Conservation (phyloP, 2,888 invertebrate genomes). For the Carpatolechia fugitivella region DNA sequence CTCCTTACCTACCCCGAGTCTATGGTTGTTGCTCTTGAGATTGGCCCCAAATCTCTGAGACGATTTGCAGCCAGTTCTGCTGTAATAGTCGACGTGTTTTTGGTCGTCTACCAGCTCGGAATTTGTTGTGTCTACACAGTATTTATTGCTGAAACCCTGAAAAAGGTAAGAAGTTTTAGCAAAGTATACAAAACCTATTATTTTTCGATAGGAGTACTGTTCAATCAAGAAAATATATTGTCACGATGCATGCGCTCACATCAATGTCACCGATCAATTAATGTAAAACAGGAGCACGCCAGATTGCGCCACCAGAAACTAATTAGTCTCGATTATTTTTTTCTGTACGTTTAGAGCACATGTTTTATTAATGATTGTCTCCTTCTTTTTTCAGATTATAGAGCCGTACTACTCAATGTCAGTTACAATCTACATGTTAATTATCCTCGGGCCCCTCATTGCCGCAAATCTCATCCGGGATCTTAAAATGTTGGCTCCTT, state of each 20-base stretch:
- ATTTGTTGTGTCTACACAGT: slow-evolving; percentile 98
- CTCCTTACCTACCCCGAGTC: slow-evolving; percentile 91
- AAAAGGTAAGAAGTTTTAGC: slow-evolving; percentile 71
- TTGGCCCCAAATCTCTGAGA: slow-evolving; percentile 84
- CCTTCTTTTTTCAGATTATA: slow-evolving; percentile 58
- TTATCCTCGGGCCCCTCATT: slow-evolving; percentile 83
- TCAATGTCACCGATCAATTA: background rate
- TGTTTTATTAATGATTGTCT: too few relatives aligned
- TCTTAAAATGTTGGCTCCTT: slow-evolving; percentile 88
- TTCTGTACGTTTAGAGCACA: too few relatives aligned
- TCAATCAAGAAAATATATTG: too few relatives aligned
- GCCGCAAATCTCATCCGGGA: slow-evolving; percentile 86
- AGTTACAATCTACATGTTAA: slow-evolving; percentile 82
- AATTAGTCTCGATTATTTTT: background rate
- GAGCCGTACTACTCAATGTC: slow-evolving; percentile 57
- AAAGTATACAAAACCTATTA: too few relatives aligned
- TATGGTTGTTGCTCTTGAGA: slow-evolving; percentile 86
- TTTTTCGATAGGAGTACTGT: too few relatives aligned
- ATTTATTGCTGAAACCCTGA: slow-evolving; percentile 92
- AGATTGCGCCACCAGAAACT: background rate
- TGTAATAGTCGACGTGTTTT: slow-evolving; percentile 82
- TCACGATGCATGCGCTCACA: background rate
- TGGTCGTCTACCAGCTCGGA: slow-evolving; percentile 92
- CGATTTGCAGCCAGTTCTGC: slow-evolving; percentile 80
- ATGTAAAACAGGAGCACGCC: background rate